These are phyloP conservation scores for Scytalopus superciliaris DNA, from an alignment of 2,113 vertebrate genomes.

Conservation along the genomic window DNA sequence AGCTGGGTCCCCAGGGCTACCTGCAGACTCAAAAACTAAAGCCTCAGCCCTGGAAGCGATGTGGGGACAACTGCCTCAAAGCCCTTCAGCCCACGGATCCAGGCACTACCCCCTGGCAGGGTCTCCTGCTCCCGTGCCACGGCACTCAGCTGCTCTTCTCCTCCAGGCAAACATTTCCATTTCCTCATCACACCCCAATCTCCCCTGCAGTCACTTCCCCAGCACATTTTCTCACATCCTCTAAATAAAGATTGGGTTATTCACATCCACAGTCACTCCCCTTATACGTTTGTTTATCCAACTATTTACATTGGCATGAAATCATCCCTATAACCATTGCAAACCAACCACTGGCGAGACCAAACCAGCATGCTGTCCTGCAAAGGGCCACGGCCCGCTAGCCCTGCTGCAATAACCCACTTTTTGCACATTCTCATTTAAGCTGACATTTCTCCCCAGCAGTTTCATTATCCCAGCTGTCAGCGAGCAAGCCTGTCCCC, in stretches of 20 bases:
- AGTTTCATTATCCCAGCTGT: neutral
- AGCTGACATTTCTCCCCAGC: neutral
- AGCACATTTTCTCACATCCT: neutral
- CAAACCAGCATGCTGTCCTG: neutral
- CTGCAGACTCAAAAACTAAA: neutral
- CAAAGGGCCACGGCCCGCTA: neutral
- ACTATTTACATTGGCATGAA: neutral
- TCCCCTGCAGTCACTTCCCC: neutral
- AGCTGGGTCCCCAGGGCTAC: neutral
- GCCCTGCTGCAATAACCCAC: neutral
- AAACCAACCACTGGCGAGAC: neutral
- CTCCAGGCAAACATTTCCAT: neutral
- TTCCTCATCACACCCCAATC: neutral
- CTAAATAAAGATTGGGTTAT: neutral
- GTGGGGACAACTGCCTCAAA: fast-evolving
- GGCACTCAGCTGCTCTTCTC: neutral
- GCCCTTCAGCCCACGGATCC: fast-evolving
- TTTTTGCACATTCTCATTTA: conserved; percentile 8
- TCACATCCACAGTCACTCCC: neutral
- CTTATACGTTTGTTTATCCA: neutral
- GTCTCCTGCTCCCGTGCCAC: neutral
- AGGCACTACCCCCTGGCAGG: neutral
- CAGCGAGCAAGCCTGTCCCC: neutral
- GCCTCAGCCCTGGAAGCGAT: neutral
- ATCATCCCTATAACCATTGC: neutral